Evolutionary conservation across 2,113 vertebrate species (phyloP), one percentile per base, ranked within the genome.

Genomic region (Daubentonia madagascariensis): DNA sequence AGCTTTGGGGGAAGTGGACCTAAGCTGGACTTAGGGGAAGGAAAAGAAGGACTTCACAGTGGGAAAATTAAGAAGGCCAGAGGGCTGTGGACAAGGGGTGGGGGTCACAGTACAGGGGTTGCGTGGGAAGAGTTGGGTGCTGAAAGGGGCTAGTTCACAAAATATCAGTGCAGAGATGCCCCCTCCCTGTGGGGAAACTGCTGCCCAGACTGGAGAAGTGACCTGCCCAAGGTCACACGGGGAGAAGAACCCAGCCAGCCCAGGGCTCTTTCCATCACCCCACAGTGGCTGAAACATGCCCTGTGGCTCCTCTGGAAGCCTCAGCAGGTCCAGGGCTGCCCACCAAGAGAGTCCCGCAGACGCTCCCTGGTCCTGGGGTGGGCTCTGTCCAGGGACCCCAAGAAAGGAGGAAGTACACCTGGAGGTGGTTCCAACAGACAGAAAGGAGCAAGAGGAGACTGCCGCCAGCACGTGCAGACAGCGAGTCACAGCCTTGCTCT

Each of bases 381-480:
- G 2, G 12, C 76, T 17, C n/a, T 80, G 43, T 32, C 30, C 43
- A 5, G 32, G 18, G 61, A 37, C 8, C 2, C 17, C 8, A 11
- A 40, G 10, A 17, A 28, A 50, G 25, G 52, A 57, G 22, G 20
- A 57, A 43, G 12, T 13, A 23, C 6, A 35, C 35, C 43, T 40
- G 25, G 61, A 70, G 40, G 45, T 25, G 50, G 9, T 2, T n/a
- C 10, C n/a, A 6, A 18, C 28, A 48, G 52, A 43, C 0, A 28
- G n/a, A 35, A 48, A 70, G 50, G 65, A 79, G 32, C 35, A 37
- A 70, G 45, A 3, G 1, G 45, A 43, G 43, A n/a, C 4, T 0
- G 0, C 32, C n/a, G 40, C 40, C 30, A 1, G 22, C 50, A n/a
- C 8, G 0, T 11, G 23, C 22, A 54, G 63, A 2, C 0, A 8